A percentile compares a stretch with the other conserved stretches of the same genome.
Conservation (phyloP, 2,888 invertebrate species). For the Silvanus unidentatus region DNA sequence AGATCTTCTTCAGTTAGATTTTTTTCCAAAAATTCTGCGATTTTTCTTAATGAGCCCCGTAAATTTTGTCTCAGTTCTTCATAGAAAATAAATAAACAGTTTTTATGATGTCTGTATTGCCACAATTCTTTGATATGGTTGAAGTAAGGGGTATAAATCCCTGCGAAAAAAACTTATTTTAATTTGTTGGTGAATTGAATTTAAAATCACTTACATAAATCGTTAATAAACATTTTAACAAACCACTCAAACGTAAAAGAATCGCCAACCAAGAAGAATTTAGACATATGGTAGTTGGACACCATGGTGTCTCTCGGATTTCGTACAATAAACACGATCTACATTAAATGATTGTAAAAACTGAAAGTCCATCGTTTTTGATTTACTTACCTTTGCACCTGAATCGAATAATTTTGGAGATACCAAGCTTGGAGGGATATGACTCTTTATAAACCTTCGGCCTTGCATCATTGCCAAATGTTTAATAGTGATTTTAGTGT, state of each 20-base stretch:
- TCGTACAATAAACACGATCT: constrained; percentile 72
- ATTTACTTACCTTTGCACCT: constrained; percentile 45
- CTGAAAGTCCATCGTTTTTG: no score
- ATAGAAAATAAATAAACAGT: constrained; percentile 67
- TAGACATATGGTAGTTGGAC: constrained; percentile 64
- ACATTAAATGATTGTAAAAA: no score
- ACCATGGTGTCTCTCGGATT: constrained; percentile 79
- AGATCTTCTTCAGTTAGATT: constrained; percentile 53
- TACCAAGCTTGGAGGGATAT: constrained; percentile 66
- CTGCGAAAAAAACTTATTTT: constrained; percentile 6
- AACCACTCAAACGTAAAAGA: not conserved
- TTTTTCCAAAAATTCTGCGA: constrained; percentile 58
- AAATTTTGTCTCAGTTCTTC: constrained; percentile 46
- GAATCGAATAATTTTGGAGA: constrained; percentile 54
- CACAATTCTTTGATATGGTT: constrained; percentile 69
- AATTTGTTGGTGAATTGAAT: not conserved
- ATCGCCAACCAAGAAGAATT: constrained; percentile 47
- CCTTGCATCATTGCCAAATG: no score
- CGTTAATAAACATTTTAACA: constrained; percentile 52
- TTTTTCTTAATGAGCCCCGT: constrained; percentile 47
- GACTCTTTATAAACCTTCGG: constrained; percentile 61
- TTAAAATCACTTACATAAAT: constrained; percentile 51
- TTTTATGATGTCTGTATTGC: constrained; percentile 55
- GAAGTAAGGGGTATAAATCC: constrained; percentile 55
- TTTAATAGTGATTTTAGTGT: constrained; percentile 49